Evolutionary conservation across 2,113 vertebrate genomes (phyloP).

Genomic region (Sinocyclocheilus anophthalmus): DNA sequence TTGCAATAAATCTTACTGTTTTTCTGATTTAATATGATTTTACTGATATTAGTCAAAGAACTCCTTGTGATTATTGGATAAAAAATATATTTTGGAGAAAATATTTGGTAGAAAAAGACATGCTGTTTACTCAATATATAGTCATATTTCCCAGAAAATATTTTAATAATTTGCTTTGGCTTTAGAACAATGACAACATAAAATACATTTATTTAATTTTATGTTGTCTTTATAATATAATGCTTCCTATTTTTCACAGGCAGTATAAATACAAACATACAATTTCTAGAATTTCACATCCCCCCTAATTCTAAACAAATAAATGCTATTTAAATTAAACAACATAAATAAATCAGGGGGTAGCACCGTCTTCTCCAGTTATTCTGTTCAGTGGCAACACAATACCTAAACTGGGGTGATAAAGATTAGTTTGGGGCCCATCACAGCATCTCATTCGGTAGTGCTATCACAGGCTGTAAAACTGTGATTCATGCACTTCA

Average conservation of each 20-base stretch:
- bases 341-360: background rate
- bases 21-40: background rate
- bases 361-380: background rate
- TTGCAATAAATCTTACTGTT: background rate
- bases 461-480: constrained; percentile 59
- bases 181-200: background rate
- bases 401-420: constrained; percentile 1
- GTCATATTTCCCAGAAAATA: background rate
- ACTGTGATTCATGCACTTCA: constrained; percentile 60
- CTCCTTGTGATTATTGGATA: too few species aligned
- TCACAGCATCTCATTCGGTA: constrained; percentile 48
- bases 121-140: background rate
- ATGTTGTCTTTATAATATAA: background rate
- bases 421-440: background rate
- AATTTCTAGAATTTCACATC: too few species aligned
- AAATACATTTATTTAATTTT: background rate
- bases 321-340: constrained; percentile 6
- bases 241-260: background rate
- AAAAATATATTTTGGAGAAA: too few species aligned
- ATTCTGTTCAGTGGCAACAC: constrained; percentile 5
- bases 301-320: too few species aligned
- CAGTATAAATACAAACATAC: background rate
- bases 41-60: background rate
- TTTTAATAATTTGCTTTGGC: background rate
- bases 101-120: background rate